Evolutionary conservation across 2,113 vertebrate genomes (phyloP).

Genomic region (Grammomys dolichurus): DNA sequence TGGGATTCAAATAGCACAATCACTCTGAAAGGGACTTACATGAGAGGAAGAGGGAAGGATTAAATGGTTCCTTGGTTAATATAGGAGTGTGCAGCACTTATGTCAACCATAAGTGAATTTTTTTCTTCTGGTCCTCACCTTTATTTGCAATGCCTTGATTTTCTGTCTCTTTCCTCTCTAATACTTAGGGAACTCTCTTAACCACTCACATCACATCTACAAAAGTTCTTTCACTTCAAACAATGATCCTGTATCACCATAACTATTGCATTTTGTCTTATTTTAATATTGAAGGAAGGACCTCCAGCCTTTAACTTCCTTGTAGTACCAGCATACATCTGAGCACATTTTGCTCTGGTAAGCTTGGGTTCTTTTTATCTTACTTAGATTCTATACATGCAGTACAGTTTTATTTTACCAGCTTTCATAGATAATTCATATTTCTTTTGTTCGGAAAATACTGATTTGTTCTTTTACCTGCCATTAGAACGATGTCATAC

Average conservation of each 20-base stretch:
- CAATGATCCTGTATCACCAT: too few species aligned
- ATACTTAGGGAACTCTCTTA: background rate
- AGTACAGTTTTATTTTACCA: background rate
- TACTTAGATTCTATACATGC: background rate
- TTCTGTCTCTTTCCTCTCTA: background rate
- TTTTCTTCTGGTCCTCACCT: background rate
- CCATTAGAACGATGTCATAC: fast-evolving
- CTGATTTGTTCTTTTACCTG: background rate
- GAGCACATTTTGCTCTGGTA: background rate
- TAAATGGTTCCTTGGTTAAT: background rate
- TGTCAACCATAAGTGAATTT: background rate
- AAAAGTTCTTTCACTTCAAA: background rate
- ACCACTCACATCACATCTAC: background rate
- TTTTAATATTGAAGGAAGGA: background rate
- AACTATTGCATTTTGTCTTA: too few species aligned
- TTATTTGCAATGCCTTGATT: background rate
- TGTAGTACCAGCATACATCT: background rate
- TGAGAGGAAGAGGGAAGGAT: background rate
- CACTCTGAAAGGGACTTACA: background rate
- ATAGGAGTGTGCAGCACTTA: background rate
- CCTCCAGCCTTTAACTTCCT: background rate
- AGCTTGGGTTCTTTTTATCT: background rate
- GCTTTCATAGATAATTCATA: background rate
- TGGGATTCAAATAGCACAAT: background rate
- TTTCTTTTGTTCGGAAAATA: background rate